Conservation (phyloP, 2,113 vertebrate species). For the Noturus placidus region DNA sequence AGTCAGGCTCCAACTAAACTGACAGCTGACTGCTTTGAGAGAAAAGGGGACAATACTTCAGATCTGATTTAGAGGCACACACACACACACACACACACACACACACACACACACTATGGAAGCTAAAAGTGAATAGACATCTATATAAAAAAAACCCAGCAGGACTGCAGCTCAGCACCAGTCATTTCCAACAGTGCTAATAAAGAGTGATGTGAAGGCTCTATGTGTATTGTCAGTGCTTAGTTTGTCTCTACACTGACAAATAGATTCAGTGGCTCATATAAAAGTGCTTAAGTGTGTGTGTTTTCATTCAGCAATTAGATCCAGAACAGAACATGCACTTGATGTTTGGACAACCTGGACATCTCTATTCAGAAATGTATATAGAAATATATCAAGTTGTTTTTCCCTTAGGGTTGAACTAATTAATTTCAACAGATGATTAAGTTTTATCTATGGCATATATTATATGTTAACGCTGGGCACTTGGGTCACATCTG, state of each 20-base stretch:
- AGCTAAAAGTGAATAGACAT: slow-evolving; percentile 21
- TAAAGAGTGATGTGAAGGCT: not conserved
- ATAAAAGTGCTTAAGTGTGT: not conserved
- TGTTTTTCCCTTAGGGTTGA: not conserved
- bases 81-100: slow-evolving; percentile 13
- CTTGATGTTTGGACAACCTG: not conserved
- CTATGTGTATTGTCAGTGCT: not conserved
- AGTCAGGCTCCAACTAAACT: slow-evolving; percentile 32
- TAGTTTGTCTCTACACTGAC: not conserved
- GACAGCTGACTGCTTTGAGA: slow-evolving; percentile 34
- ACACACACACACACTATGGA: not conserved
- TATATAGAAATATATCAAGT: not conserved
- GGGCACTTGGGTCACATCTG: not conserved
- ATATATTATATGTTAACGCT: not conserved
- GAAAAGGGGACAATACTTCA: slow-evolving; percentile 5
- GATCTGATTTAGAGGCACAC: slow-evolving; percentile 15
- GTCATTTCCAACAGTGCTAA: not conserved
- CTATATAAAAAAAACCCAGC: not conserved
- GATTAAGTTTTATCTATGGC: not conserved
- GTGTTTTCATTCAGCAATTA: not conserved
- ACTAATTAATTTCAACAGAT: not conserved
- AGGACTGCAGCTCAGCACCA: not conserved
- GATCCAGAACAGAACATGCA: not conserved
- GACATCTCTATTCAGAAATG: not conserved
- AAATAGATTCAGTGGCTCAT: not conserved